Percentiles rank a stretch among this genome's conserved stretches.
These are phyloP conservation scores for Apodemia duryi DNA, from an alignment of 2,888 invertebrate genomes.

Conservation along the genomic window DNA sequence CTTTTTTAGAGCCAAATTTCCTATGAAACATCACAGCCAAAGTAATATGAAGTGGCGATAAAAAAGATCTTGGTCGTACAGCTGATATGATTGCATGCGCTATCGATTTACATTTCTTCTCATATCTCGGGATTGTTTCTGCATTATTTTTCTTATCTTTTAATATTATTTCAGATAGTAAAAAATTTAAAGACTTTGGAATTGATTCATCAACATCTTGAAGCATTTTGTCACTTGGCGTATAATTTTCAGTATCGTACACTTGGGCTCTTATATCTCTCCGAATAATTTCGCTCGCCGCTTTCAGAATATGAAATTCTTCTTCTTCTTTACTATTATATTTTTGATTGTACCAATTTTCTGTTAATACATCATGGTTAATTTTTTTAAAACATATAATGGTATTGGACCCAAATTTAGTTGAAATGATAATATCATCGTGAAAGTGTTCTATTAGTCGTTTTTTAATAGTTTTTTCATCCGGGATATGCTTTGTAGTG, in stretches of 20 bases:
- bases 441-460: slow-evolving; percentile 5
- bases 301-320: not conserved
- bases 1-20: slow-evolving; percentile 11
- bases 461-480: not conserved
- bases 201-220: not conserved
- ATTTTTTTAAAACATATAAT: slow-evolving; percentile 2
- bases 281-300: not conserved
- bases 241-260: not conserved
- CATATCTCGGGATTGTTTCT: too few relatives aligned
- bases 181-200: too few relatives aligned
- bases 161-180: not conserved
- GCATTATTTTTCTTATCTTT: not conserved
- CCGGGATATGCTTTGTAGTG: not conserved
- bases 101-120: too few relatives aligned
- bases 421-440: slow-evolving; percentile 8
- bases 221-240: not conserved
- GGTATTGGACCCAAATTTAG: slow-evolving; percentile 6
- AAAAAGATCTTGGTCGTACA: too few relatives aligned
- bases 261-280: not conserved
- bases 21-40: slow-evolving; percentile 2
- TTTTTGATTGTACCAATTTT: too few relatives aligned
- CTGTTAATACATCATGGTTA: too few relatives aligned
- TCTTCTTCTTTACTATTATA: too few relatives aligned
- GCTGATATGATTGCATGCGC: too few relatives aligned
- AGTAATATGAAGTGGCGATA: not conserved